Percentiles rank a stretch among this genome's conserved stretches.
Conservation (phyloP, 92 coral and sea anemone species). For the Umimayanthus kanabou region DNA sequence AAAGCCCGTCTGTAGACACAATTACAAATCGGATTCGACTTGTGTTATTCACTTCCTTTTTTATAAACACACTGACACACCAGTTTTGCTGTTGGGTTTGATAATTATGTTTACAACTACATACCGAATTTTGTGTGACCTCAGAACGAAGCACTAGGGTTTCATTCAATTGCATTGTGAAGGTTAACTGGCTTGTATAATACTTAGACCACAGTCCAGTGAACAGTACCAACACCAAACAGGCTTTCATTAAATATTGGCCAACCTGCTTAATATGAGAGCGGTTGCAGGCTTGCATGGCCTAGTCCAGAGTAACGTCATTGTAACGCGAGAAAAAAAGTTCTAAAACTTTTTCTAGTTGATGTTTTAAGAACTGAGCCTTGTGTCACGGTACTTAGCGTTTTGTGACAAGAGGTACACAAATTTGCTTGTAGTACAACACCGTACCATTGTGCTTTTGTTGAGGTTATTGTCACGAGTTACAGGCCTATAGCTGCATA, state of each 20-base stretch:
- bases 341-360: too few relatives aligned
- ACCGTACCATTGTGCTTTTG: background rate
- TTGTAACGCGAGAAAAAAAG: too few relatives aligned
- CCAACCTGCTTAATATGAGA: background rate
- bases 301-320: too few relatives aligned
- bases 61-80: background rate
- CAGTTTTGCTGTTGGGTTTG: background rate
- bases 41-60: background rate
- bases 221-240: background rate
- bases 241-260: background rate
- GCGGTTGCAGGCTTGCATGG: too few relatives aligned
- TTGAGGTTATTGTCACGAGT: background rate
- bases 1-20: background rate
- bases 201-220: background rate
- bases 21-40: constrained; percentile 5
- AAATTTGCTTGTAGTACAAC: background rate
- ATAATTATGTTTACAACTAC: background rate
- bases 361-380: too few relatives aligned
- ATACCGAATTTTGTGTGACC: background rate
- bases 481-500: background rate
- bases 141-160: background rate
- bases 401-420: background rate
- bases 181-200: background rate
- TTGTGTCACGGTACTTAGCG: background rate
- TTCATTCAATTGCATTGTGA: background rate